Evolutionary conservation across 2,113 vertebrate species (phyloP).

Genomic region (Parus major): DNA sequence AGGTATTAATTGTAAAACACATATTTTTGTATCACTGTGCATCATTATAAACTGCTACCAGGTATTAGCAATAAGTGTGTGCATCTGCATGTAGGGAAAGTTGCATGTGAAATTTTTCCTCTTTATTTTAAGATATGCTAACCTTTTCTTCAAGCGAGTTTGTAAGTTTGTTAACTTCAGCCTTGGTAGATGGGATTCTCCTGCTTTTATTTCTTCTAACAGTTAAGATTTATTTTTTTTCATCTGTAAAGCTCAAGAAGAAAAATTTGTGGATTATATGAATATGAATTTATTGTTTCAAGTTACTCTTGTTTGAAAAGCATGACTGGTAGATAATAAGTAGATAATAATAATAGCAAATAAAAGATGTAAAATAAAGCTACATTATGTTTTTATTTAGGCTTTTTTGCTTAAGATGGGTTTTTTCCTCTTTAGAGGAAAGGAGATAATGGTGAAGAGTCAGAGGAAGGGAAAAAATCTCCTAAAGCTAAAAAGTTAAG

Average conservation of each 20-base stretch:
- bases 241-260: neutral
- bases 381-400: constrained; percentile 61
- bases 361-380: constrained; percentile 46
- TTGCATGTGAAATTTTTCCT: neutral
- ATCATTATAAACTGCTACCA: neutral
- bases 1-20: neutral
- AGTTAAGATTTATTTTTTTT: neutral
- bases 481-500: constrained; percentile 68
- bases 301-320: constrained; percentile 5
- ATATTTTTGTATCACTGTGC: neutral
- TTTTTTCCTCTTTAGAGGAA: constrained; percentile 73
- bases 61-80: neutral
- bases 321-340: neutral
- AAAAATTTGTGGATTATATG: neutral
- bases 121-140: neutral
- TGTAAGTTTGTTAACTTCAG: neutral
- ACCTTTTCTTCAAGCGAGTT: neutral
- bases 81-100: neutral
- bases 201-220: neutral
- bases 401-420: constrained; percentile 60
- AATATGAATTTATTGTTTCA: neutral
- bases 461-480: constrained; percentile 61
- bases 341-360: neutral
- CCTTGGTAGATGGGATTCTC: neutral
- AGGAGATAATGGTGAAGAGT: constrained; percentile 50